Conservation (phyloP, 92 coral and sea anemone species). For the Isaurus tuberculatus region DNA sequence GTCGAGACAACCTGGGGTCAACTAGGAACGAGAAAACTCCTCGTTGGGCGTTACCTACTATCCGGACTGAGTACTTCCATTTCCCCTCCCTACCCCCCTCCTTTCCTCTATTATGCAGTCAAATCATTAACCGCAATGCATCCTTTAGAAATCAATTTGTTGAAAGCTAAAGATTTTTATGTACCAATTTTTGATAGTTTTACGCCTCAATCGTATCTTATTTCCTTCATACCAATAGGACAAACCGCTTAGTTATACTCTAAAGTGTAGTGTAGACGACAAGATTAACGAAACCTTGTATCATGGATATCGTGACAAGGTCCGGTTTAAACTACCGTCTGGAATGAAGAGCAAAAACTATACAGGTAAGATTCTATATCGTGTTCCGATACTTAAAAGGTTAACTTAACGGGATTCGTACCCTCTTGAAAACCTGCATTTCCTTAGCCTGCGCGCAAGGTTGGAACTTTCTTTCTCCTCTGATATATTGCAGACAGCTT, state of each 20-base stretch:
- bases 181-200: not conserved
- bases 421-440: no score
- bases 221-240: not conserved
- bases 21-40: no score
- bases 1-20: no score
- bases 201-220: not conserved
- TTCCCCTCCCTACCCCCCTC: no score
- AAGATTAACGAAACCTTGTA: slow-evolving; percentile 23
- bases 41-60: no score
- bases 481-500: no score
- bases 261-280: slow-evolving; percentile 20
- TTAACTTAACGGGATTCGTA: no score
- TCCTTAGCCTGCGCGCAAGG: no score
- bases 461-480: no score
- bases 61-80: no score
- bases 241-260: slow-evolving; percentile 31
- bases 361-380: slow-evolving; percentile 12
- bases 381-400: no score
- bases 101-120: no score
- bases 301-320: slow-evolving; percentile 6
- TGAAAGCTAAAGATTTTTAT: not conserved
- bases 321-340: slow-evolving; percentile 16
- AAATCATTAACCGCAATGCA: not conserved
- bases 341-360: slow-evolving; percentile 18
- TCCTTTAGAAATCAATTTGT: not conserved